These are phyloP conservation scores for Archivesica marissinica DNA, from an alignment of 1,140 invertebrate species.

Conservation along the genomic window DNA sequence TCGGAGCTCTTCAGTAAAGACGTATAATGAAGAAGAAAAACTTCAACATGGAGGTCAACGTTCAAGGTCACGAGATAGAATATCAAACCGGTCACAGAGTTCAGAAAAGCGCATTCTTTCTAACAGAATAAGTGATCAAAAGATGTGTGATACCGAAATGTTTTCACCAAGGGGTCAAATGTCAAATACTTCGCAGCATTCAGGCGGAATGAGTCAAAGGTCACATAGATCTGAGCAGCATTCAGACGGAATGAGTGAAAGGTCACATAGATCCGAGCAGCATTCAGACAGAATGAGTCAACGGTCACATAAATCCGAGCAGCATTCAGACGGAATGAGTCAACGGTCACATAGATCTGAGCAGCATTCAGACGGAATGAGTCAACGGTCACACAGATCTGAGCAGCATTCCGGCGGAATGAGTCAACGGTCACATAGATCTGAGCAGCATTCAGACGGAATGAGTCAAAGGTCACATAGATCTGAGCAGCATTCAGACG, in stretches of 20 bases:
- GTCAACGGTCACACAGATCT: not conserved
- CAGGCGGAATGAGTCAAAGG: not conserved
- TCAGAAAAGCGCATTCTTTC: not conserved
- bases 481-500: not conserved
- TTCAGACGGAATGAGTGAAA: not conserved
- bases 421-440: constrained; percentile 7
- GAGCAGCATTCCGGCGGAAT: too few relatives aligned
- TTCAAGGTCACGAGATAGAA: not conserved
- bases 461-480: constrained; percentile 4
- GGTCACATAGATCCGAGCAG: not conserved
- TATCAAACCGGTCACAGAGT: constrained; percentile 1
- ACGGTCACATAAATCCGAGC: not conserved
- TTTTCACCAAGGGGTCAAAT: constrained; percentile 4
- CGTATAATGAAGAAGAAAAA: not conserved
- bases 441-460: not conserved
- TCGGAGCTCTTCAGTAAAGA: not conserved
- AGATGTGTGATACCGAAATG: not conserved
- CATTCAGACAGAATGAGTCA: too few relatives aligned
- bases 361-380: not conserved
- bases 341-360: constrained; percentile 16
- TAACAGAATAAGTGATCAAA: not conserved
- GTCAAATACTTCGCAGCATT: constrained; percentile 4
- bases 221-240: not conserved
- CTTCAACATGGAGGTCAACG: not conserved
- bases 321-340: not conserved